Percentiles rank a stretch among this genome's conserved stretches.
These are phyloP conservation scores for Uria aalge DNA, from an alignment of 2,113 vertebrate genomes.

Conservation along the genomic window DNA sequence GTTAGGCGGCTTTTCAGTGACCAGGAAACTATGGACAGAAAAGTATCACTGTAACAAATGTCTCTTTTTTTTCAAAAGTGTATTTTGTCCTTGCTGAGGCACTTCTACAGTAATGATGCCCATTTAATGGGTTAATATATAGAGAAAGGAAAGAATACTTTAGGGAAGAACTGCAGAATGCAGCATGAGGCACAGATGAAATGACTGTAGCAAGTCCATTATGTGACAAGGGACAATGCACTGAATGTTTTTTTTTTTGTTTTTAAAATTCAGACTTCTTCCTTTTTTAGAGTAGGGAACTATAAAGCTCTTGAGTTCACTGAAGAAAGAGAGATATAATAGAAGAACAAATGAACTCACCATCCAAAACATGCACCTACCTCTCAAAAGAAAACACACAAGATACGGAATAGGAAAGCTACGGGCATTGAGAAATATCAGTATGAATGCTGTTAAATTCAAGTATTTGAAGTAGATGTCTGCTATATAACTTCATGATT, in stretches of 20 bases:
- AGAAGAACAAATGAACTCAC: not conserved
- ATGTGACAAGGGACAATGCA: not conserved
- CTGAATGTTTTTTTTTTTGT: not conserved
- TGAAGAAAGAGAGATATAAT: not conserved
- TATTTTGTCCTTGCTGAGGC: not conserved
- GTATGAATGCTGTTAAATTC: not conserved
- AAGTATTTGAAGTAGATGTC: not conserved
- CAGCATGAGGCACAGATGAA: not conserved
- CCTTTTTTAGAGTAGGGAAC: not conserved
- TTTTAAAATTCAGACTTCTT: not conserved
- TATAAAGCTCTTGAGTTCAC: not conserved
- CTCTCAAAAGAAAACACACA: not conserved
- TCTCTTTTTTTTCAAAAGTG: not conserved
- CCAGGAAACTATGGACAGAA: not conserved
- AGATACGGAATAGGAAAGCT: not conserved
- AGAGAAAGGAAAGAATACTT: not conserved
- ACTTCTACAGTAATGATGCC: not conserved
- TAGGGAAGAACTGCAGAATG: not conserved
- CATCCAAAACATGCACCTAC: not conserved
- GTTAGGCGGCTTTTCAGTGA: not conserved
- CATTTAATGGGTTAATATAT: not conserved
- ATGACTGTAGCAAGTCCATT: not conserved
- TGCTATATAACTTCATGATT: not conserved
- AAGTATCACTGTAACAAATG: not conserved
- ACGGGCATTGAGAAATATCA: not conserved